phyloP scores from a whole-genome alignment of 2,888 invertebrate species.

The Polymixis lichenea region DNA sequence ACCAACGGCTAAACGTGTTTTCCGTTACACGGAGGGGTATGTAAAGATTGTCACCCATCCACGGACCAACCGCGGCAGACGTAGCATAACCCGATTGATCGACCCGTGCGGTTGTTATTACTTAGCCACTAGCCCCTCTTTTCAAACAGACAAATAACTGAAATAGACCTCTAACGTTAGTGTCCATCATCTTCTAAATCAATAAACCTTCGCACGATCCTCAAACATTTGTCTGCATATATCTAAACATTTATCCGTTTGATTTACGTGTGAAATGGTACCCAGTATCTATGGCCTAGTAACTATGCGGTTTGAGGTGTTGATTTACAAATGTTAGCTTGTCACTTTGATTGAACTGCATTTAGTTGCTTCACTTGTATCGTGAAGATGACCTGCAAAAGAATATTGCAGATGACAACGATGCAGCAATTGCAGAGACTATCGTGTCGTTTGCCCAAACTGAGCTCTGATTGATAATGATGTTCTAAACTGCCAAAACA shows the following conservation, averaged over 20 bases:
- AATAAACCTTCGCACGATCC: neutral
- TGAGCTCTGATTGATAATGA: neutral
- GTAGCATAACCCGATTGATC: too few species aligned
- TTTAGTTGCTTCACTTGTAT: constrained; percentile 9
- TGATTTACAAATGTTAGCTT: constrained; percentile 17
- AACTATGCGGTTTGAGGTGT: neutral
- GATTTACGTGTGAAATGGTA: constrained; percentile 21
- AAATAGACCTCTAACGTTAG: too few species aligned
- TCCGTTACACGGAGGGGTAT: too few species aligned
- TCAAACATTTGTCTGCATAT: neutral
- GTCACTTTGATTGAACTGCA: neutral
- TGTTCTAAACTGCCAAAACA: too few species aligned
- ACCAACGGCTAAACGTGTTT: too few species aligned
- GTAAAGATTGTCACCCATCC: too few species aligned
- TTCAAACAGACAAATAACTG: accelerated
- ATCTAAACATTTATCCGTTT: constrained; percentile 9
- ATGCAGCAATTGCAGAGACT: neutral
- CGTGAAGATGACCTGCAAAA: neutral
- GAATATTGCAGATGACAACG: too few species aligned
- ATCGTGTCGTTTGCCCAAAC: neutral
- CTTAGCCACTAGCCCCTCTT: too few species aligned
- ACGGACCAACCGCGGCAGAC: too few species aligned
- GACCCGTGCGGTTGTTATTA: too few species aligned
- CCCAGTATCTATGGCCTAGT: too few species aligned
- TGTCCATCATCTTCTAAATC: neutral